Percentiles rank a stretch among this genome's conserved stretches.
phyloP scores from a whole-genome alignment of 2,797 vertebrate genomes.

The Anolis apletophallus region DNA sequence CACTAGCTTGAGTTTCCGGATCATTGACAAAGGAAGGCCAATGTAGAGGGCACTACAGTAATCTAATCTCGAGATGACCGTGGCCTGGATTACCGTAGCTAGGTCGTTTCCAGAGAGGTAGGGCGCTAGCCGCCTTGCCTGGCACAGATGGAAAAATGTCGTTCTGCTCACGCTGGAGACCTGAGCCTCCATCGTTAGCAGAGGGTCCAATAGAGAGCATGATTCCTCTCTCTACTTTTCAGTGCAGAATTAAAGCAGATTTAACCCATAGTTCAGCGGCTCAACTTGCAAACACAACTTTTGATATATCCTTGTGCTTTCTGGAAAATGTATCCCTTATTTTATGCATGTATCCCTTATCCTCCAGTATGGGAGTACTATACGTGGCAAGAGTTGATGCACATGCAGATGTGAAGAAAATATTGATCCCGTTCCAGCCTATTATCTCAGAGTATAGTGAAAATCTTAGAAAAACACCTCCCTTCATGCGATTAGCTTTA shows the following conservation, averaged over 20 bases:
- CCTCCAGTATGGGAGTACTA: not conserved
- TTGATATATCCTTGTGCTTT: not conserved
- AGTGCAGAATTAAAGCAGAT: not conserved
- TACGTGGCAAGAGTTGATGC: not conserved
- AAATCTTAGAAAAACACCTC: slow-evolving; percentile 25
- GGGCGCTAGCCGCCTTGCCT: too few relatives aligned
- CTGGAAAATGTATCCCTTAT: not conserved
- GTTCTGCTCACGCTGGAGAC: too few relatives aligned
- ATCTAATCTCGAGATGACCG: too few relatives aligned
- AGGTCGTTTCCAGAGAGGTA: too few relatives aligned
- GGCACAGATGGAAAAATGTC: too few relatives aligned
- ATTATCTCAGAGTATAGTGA: not conserved
- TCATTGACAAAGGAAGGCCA: too few relatives aligned
- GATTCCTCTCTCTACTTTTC: not conserved
- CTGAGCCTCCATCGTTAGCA: too few relatives aligned
- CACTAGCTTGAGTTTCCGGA: too few relatives aligned
- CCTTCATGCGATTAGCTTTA: slow-evolving; percentile 15
- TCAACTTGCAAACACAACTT: not conserved
- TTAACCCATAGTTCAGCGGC: too few relatives aligned
- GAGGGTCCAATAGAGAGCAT: too few relatives aligned
- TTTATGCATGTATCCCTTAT: not conserved
- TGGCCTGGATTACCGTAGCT: too few relatives aligned
- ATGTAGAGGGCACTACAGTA: too few relatives aligned
- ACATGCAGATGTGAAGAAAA: not conserved
- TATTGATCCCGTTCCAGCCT: slow-evolving; percentile 1